Percentiles rank a stretch among this genome's conserved stretches.
Conservation (phyloP, 2,888 invertebrate species). For the Apoda limacodes region DNA sequence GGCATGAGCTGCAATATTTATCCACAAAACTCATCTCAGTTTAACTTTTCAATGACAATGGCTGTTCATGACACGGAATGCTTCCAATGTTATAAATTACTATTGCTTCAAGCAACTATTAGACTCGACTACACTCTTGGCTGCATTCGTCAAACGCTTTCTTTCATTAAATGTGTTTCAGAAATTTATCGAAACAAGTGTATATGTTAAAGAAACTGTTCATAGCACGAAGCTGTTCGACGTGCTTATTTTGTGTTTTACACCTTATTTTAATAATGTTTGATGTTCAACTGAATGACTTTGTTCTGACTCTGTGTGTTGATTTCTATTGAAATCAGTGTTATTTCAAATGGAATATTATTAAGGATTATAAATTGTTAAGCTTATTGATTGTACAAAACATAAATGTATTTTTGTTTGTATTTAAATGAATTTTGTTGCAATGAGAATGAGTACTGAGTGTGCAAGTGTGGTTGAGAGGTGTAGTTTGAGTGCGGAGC, state of each 20-base stretch:
- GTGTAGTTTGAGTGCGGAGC: constrained; percentile 14
- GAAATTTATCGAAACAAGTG: constrained; percentile 45
- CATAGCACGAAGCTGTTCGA: constrained; percentile 67
- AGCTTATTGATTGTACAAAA: neutral
- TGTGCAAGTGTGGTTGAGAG: constrained; percentile 4
- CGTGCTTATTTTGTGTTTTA: constrained; percentile 66
- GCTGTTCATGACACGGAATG: constrained; percentile 67
- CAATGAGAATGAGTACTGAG: constrained; percentile 5
- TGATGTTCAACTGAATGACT: constrained; percentile 62
- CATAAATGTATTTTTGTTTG: too few relatives aligned
- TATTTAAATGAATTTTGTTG: constrained; percentile 7
- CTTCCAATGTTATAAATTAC: constrained; percentile 57
- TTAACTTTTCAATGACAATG: constrained; percentile 46
- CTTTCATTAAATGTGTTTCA: constrained; percentile 66
- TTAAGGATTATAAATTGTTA: neutral
- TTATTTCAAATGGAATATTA: too few relatives aligned
- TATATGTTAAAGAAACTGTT: constrained; percentile 49
- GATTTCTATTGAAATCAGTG: too few relatives aligned
- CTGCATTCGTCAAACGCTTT: constrained; percentile 65
- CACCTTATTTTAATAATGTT: constrained; percentile 51
- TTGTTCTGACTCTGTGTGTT: too few relatives aligned
- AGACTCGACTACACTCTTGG: constrained; percentile 67
- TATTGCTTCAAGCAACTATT: constrained; percentile 64
- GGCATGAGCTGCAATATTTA: constrained; percentile 34
- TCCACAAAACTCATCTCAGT: constrained; percentile 38